phyloP scores from a whole-genome alignment of 1,140 invertebrate species.

The Nasonia giraulti region DNA sequence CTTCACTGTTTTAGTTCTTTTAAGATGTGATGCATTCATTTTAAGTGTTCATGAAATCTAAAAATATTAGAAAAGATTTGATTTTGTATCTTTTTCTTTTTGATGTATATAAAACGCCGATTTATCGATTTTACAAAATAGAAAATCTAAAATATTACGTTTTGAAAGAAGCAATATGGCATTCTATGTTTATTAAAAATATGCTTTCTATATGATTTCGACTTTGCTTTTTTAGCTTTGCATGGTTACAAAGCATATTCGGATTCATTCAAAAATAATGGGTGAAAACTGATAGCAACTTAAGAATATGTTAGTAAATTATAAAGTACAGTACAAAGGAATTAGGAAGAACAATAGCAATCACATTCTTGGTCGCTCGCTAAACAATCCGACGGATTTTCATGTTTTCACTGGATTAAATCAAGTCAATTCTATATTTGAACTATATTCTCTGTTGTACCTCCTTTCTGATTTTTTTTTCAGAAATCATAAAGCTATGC shows the following conservation, averaged over 20 bases:
- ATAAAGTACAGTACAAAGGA: constrained; percentile 43
- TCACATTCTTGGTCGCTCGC: constrained; percentile 43
- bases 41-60: neutral
- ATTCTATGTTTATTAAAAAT: constrained; percentile 17
- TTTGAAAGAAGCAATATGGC: constrained; percentile 37
- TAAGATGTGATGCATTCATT: too few relatives aligned
- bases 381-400: constrained; percentile 25
- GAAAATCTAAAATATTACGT: constrained; percentile 1
- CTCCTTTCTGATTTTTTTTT: constrained; percentile 35
- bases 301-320: constrained; percentile 36
- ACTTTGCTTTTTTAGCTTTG: constrained; percentile 6
- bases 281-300: neutral
- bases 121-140: constrained; percentile 35
- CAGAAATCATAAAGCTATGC: constrained; percentile 64
- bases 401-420: constrained; percentile 24
- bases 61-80: constrained; percentile 23
- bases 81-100: constrained; percentile 18
- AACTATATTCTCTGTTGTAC: constrained; percentile 34
- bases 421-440: constrained; percentile 44
- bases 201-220: constrained; percentile 34
- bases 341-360: constrained; percentile 46
- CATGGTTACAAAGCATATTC: neutral
- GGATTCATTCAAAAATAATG: neutral
- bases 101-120: constrained; percentile 24
- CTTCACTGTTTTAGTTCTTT: too few relatives aligned